Evolutionary conservation across 2,113 vertebrate genomes (phyloP).

Genomic region (Dinomys branickii): DNA sequence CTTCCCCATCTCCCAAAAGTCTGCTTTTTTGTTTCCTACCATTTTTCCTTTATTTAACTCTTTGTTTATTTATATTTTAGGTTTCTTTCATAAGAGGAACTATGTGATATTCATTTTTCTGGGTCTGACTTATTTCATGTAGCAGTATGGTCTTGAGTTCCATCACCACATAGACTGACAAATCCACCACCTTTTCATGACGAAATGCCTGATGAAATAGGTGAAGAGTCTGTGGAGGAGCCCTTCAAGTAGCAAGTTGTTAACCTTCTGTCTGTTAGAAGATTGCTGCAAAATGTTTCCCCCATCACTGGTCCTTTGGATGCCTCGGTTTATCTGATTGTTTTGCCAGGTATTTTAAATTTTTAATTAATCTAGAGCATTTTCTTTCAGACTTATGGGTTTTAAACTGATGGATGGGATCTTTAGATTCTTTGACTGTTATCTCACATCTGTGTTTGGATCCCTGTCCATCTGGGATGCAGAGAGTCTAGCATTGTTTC

Average conservation of each 20-base stretch:
- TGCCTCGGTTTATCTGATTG: neutral
- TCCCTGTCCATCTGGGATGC: fast-evolving
- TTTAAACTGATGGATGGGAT: neutral
- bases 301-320: neutral
- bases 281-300: fast-evolving
- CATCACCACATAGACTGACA: neutral
- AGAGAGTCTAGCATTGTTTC: neutral
- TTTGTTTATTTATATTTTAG: neutral
- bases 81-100: neutral
- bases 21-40: neutral
- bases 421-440: neutral
- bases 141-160: neutral
- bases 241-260: fast-evolving
- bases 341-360: neutral
- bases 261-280: too few species aligned
- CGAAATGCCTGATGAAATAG: neutral
- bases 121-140: neutral
- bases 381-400: neutral
- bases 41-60: neutral
- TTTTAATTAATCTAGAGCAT: neutral
- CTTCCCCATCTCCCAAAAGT: neutral
- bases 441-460: fast-evolving
- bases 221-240: fast-evolving
- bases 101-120: neutral
- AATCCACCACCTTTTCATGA: neutral